Base-by-base conservation (phyloP, 2,888 invertebrate species). In the Nebria brevicollis region DNA sequence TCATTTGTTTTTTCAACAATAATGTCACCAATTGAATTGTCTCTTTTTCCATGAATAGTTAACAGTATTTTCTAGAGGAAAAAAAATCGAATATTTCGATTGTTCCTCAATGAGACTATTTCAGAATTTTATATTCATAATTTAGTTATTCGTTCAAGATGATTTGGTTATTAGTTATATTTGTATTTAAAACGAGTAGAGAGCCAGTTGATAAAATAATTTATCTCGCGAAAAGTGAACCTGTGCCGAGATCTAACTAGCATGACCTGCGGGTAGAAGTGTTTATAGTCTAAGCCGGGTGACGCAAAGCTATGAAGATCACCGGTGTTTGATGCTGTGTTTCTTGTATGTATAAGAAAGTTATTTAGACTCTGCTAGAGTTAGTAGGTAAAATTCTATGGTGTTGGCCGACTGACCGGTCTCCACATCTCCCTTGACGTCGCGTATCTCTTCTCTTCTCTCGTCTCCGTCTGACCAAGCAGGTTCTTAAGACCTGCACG, bases 381-480 rank as follows among this genome's bases (percentile, higher is more conserved):
- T 54, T 54, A 54, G 54, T 54, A 54, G 54, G 54, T 54, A 54
- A 54, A 54, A 54, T 54, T 54, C 54, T 54, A 54, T 54, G 54
- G 54, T 54, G 54, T 54, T 54, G 54, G 54, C 54, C 54, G 74
- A 43, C 25, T 43, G 43, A 8, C 43, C 26, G 34, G 72, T 34
- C 72, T 72, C 26, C 26, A 25, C 26, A 68, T 68, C 20, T 26
- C 68, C 26, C 26, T 20, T 68, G n/a, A 68, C 66, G 15, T 13
- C 66, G 66, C 13, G n/a, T 15, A n/a, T 13, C 68, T 25, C 20
- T 26, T 20, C 68, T 25, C 20, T 15, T 2, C 6, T 20, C 34
- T 34, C 34, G 2, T 34, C 34, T 4, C 34, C 65, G 72, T 77
- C 72, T 77, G 72, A 77, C 65, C 64, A 64, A 77, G 77, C 77